Evolutionary conservation across 1,140 invertebrate genomes (phyloP).

Genomic region (Panulirus ornatus): DNA sequence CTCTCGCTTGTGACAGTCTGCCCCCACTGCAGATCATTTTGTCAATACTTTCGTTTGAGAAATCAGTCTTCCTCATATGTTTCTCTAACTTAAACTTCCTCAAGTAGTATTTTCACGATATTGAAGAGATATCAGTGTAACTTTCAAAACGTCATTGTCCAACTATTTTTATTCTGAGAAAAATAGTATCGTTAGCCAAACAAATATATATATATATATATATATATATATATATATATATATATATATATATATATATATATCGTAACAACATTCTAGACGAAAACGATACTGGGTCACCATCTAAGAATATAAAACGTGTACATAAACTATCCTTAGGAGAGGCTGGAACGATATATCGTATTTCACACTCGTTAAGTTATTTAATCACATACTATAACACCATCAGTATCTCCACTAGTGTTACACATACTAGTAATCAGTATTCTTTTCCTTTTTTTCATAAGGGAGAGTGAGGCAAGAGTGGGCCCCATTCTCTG

Average conservation of each 20-base stretch:
- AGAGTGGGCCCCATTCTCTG: neutral
- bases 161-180: too few species aligned
- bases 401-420: neutral
- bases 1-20: neutral
- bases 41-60: neutral
- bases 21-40: neutral
- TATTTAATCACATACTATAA: neutral
- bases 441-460: neutral
- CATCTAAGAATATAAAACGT: too few species aligned
- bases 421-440: neutral
- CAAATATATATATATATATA: neutral
- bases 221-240: slow-evolving; percentile 21
- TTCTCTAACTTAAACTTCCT: too few species aligned
- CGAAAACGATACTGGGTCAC: too few species aligned
- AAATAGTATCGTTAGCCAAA: too few species aligned
- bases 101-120: too few species aligned
- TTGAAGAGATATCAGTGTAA: too few species aligned
- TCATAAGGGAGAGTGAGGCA: neutral
- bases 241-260: slow-evolving; percentile 38
- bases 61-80: neutral
- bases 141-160: too few species aligned
- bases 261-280: too few species aligned
- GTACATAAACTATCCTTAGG: too few species aligned
- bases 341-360: neutral
- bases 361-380: neutral